Base-by-base conservation (phyloP, 2,888 invertebrate genomes). In the Vannuccia rotundouncinata region DNA sequence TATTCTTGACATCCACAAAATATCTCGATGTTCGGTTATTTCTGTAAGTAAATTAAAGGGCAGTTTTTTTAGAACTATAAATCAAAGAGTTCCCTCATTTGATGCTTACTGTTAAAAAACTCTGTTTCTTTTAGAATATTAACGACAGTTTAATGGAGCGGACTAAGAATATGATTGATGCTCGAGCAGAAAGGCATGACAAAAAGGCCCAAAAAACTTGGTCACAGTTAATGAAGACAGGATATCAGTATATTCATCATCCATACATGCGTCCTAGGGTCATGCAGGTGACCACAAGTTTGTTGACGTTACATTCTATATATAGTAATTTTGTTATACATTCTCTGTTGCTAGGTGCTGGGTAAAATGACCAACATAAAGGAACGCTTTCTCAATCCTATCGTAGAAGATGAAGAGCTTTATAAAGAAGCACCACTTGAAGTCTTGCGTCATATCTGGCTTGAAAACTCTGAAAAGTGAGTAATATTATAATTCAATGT, bases 291-390 rank as follows among this genome's bases (percentile, higher is more conserved):
- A 1, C 29, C n/a, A n/a, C n/a, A n/a, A n/a, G n/a, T n/a, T n/a
- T n/a, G n/a, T n/a, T n/a, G n/a, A n/a, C n/a, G n/a, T n/a, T n/a
- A n/a, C n/a, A n/a, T n/a, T n/a, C n/a, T n/a, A n/a, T n/a, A n/a
- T n/a, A n/a, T n/a, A n/a, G n/a, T n/a, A n/a, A n/a, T n/a, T n/a
- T n/a, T n/a, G n/a, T 13, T 59, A 13, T 59, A 13, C 59, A 73
- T 25, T 25, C 5, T 73, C n/a, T 25, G 1, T 74, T 74, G 29
- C 29, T 1, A 74, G 75, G 75, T 74, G 1, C 29, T 74, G 75
- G 75, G 75, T 2, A 74, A 74, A 74, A 74, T 74, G 75, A 74
- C 75, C n/a, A 74, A 74, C 30, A 30, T 74, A 1, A 74, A 74
- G n/a, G 75, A 74, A 25, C 30, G n/a, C 30, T 30, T 29, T 74